Base-by-base conservation (phyloP, 2,113 vertebrate genomes). In the Dipodomys spectabilis region DNA sequence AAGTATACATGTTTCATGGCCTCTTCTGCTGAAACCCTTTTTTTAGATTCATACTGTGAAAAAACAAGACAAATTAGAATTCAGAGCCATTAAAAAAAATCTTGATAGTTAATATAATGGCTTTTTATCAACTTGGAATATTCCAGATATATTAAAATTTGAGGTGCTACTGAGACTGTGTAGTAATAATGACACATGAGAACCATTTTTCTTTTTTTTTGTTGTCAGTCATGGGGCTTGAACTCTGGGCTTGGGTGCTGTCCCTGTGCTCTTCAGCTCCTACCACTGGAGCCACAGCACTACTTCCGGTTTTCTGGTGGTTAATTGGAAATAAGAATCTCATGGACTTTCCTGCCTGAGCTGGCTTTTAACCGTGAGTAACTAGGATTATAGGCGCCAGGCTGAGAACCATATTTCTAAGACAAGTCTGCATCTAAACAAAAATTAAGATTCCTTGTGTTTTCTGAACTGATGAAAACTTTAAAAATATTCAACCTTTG, bases 1-100 rank as follows among this genome's bases (percentile, higher is more conserved):
- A 99, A 99, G 98, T 99, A 99, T 0, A 99, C 98, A 62, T 99
- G 99, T 90, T 99, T 99, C 99, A 99, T 99, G 19, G 99, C 99
- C 84, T 99, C 99, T 44, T 99, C 99, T 78, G 99, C 99, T 60
- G 99, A 99, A 98, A 99, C 99, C 97, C 99, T 99, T 97, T 99
- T 99, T 98, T 99, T 99, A 39, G 99, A 99, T 97, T 99, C 99
- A 81, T 99, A 99, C 99, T 99, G 96, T 53, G 71, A 97, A 97
- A 94, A 95, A 94, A 89, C 78, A 92, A 94, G 30, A 30, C 5
- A 93, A 78, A 67, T 82, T 75, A 87, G 45, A 69, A 90, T n/a
- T 87, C 39, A 88, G 53, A 81, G n/a, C 12, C 88, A 92, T 9
- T 13, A 68, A 5, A 2, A 6, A 53, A 79, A 78, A 32, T 53